A percentile compares a stretch with the other conserved stretches of the same genome.
These are phyloP conservation scores for Hydropsyche tenuis DNA, from an alignment of 1,140 invertebrate genomes.

Conservation along the genomic window DNA sequence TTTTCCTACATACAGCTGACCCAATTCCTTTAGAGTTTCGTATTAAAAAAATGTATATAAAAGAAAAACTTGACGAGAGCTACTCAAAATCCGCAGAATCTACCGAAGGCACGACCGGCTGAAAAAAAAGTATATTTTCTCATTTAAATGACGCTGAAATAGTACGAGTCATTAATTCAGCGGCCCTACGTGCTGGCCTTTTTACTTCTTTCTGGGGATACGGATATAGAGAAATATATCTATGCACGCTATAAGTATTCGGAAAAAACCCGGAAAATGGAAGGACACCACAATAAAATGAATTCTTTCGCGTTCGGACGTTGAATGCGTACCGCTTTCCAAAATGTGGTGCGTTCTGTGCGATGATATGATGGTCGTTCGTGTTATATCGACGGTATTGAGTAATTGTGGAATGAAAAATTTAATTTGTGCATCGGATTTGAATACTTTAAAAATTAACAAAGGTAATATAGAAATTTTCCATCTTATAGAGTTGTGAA, in stretches of 20 bases:
- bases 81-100: slow-evolving; percentile 1
- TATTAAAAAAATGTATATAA: slow-evolving; percentile 4
- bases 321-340: neutral
- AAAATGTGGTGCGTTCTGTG: too few relatives aligned
- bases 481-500: too few relatives aligned
- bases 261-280: too few relatives aligned
- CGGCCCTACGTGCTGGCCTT: slow-evolving; percentile 16
- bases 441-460: too few relatives aligned
- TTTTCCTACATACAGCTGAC: neutral
- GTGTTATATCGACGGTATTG: too few relatives aligned
- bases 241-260: too few relatives aligned
- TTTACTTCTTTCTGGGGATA: neutral
- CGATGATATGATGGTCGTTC: too few relatives aligned
- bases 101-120: neutral
- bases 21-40: slow-evolving; percentile 3
- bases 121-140: slow-evolving; percentile 44
- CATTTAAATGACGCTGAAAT: slow-evolving; percentile 47
- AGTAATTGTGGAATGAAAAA: too few relatives aligned
- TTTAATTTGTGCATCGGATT: too few relatives aligned
- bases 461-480: too few relatives aligned
- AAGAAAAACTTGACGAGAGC: slow-evolving; percentile 12
- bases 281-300: slow-evolving; percentile 7
- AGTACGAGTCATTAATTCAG: slow-evolving; percentile 46
- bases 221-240: slow-evolving; percentile 4
- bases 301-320: slow-evolving; percentile 19